Percentiles rank a stretch among this genome's conserved stretches.
These are phyloP conservation scores for Sylvia borin DNA, from an alignment of 2,797 vertebrate genomes.

Conservation along the genomic window DNA sequence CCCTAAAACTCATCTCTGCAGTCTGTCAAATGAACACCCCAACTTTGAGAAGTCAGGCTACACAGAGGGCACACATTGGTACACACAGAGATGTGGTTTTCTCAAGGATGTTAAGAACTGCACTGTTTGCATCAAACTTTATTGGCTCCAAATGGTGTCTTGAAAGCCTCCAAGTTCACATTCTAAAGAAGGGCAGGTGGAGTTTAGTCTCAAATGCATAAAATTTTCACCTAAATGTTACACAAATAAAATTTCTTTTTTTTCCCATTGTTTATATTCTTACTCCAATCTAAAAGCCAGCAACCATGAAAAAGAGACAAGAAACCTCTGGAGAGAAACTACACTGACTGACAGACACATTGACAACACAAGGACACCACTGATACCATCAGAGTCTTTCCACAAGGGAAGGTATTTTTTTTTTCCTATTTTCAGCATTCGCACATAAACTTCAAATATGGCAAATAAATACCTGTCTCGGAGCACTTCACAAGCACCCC, in stretches of 20 bases:
- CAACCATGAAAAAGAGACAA: neutral
- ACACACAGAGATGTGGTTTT: neutral
- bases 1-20: neutral
- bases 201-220: neutral
- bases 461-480: constrained; percentile 30
- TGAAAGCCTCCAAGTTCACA: neutral
- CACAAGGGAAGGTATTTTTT: neutral
- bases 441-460: neutral
- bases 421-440: neutral
- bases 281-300: neutral
- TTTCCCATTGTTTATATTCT: neutral
- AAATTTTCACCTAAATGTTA: neutral
- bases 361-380: neutral
- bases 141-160: neutral
- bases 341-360: neutral
- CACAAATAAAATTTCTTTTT: neutral
- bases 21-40: neutral
- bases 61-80: neutral
- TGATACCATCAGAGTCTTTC: neutral
- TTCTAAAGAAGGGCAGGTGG: neutral
- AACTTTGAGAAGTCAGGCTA: neutral
- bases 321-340: neutral
- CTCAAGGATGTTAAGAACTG: neutral
- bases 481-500: neutral
- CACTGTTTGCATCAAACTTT: neutral